Conservation (phyloP, 2,797 vertebrate genomes). For the Amniataba percoides region DNA sequence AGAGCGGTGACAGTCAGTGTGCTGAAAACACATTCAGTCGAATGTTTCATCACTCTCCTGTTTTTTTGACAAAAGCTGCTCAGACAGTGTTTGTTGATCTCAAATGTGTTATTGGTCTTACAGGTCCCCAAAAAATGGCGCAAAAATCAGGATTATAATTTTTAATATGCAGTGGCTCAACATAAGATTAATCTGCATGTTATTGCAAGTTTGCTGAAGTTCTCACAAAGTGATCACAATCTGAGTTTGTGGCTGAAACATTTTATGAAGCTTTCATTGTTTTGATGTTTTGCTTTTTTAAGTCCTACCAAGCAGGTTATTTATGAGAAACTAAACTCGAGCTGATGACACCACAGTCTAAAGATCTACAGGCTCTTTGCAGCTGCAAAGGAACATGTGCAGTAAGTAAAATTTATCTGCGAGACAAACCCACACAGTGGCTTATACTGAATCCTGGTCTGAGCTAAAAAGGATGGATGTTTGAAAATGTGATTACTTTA, state of each 20-base stretch:
- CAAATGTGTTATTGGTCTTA: no score
- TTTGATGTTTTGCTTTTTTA: neutral
- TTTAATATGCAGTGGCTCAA: neutral
- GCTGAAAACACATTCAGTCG: neutral
- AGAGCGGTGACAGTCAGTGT: neutral
- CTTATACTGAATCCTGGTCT: conserved; percentile 45
- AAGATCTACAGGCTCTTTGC: conserved; percentile 25
- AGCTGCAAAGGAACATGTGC: conserved; percentile 44
- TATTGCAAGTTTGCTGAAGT: neutral
- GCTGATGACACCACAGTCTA: conserved; percentile 22
- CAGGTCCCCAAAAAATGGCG: no score
- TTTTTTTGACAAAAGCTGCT: neutral
- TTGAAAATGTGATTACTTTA: conserved; percentile 72
- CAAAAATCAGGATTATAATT: neutral
- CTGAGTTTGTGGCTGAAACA: neutral
- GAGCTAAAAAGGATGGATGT: conserved; percentile 68
- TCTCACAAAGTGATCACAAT: neutral
- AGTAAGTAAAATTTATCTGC: conserved; percentile 58
- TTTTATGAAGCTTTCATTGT: conserved; percentile 1
- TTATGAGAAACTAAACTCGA: conserved; percentile 38
- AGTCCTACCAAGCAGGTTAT: neutral
- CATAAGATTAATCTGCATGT: neutral
- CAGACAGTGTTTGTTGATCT: neutral
- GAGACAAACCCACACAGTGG: conserved; percentile 54
- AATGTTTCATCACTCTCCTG: neutral